phyloP scores from a whole-genome alignment of 1,140 invertebrate genomes.

The Calephelis nemesis region DNA sequence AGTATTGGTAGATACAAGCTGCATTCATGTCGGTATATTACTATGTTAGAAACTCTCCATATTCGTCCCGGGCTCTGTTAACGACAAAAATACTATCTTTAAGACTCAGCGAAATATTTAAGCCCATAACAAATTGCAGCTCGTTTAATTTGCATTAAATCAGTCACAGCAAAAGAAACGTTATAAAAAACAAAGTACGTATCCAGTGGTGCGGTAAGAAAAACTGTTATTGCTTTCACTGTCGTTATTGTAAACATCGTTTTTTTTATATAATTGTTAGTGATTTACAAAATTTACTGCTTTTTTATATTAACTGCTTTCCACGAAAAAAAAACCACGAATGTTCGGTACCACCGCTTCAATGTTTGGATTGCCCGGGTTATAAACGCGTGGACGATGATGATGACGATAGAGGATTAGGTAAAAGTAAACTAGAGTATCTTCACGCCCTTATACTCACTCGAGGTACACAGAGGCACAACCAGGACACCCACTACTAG shows the following conservation, averaged over 20 bases:
- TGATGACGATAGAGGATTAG: too few relatives aligned
- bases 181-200: slow-evolving; percentile 15
- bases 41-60: too few relatives aligned
- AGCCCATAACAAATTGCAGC: not conserved
- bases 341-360: too few relatives aligned
- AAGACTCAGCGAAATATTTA: not conserved
- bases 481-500: too few relatives aligned
- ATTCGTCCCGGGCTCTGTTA: not conserved
- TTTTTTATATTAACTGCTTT: not conserved
- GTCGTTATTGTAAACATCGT: slow-evolving; percentile 13
- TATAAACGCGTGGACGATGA: too few relatives aligned
- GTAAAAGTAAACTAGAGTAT: too few relatives aligned
- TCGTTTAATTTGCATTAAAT: slow-evolving; percentile 10
- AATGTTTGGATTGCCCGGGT: too few relatives aligned
- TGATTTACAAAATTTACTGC: slow-evolving; percentile 5
- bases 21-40: too few relatives aligned
- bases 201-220: slow-evolving; percentile 9
- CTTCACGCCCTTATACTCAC: too few relatives aligned
- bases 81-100: not conserved
- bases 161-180: slow-evolving; percentile 11
- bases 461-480: too few relatives aligned
- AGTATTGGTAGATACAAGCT: too few relatives aligned
- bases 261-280: not conserved
- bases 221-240: slow-evolving; percentile 23
- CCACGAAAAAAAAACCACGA: too few relatives aligned